These are phyloP conservation scores for Erynnis tages DNA, from an alignment of 2,888 invertebrate species.

Conservation along the genomic window DNA sequence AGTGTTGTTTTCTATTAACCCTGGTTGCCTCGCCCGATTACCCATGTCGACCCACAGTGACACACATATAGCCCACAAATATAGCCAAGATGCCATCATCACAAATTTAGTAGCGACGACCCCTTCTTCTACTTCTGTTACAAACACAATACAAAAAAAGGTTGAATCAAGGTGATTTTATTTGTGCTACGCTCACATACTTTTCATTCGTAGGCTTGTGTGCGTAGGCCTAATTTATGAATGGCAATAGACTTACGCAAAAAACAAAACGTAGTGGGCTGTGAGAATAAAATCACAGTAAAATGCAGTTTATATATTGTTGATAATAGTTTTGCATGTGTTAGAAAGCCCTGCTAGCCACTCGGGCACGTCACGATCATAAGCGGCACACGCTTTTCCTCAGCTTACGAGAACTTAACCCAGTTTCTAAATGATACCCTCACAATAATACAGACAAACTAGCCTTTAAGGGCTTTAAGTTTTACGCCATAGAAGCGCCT, in stretches of 20 bases:
- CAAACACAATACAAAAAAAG: not conserved
- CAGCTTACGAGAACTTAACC: conserved; percentile 60
- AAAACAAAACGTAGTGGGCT: conserved; percentile 5
- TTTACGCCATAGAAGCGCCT: no score
- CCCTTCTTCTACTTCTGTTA: no score
- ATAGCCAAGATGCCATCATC: no score
- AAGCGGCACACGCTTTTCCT: conserved; percentile 38
- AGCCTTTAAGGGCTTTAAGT: no score
- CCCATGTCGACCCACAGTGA: no score
- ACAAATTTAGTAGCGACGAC: no score
- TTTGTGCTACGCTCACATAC: not conserved
- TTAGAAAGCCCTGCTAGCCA: conserved; percentile 12
- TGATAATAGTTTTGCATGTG: not conserved
- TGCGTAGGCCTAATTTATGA: conserved; percentile 20
- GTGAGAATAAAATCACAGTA: not conserved
- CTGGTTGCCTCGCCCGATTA: no score
- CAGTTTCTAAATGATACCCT: conserved; percentile 56
- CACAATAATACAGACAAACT: conserved; percentile 19
- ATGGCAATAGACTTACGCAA: conserved; percentile 16
- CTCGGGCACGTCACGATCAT: conserved; percentile 26
- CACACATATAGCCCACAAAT: no score
- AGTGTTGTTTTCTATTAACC: no score
- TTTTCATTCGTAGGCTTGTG: not conserved
- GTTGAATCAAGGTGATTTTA: not conserved
- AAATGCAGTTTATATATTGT: not conserved